phyloP scores from a whole-genome alignment of 2,888 invertebrate species.

The Sinohyriopsis cumingii region DNA sequence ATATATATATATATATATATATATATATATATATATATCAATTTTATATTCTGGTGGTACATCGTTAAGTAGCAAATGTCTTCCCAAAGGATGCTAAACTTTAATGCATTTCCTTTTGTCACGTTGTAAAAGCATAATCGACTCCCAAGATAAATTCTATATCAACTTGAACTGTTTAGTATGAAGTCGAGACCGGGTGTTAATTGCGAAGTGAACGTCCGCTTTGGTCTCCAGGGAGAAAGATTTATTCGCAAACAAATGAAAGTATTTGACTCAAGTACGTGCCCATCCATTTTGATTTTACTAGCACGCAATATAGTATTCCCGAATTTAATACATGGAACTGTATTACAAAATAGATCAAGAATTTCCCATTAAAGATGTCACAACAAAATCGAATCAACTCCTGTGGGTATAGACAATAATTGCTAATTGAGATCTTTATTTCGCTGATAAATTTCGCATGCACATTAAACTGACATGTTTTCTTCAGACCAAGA shows the following conservation, averaged over 20 bases:
- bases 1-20: no score
- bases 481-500: slow-evolving; percentile 15
- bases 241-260: slow-evolving; percentile 26
- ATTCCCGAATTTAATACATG: slow-evolving; percentile 36
- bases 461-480: slow-evolving; percentile 43
- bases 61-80: slow-evolving; percentile 14
- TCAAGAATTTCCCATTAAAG: slow-evolving; percentile 41
- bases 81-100: slow-evolving; percentile 20
- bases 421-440: slow-evolving; percentile 39
- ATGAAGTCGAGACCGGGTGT: not conserved
- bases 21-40: no score
- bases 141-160: slow-evolving; percentile 11
- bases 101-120: slow-evolving; percentile 28
- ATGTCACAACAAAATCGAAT: slow-evolving; percentile 36
- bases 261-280: slow-evolving; percentile 45
- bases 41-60: no score
- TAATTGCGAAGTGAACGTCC: slow-evolving; percentile 30
- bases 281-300: slow-evolving; percentile 40
- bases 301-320: slow-evolving; percentile 37
- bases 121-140: slow-evolving; percentile 45
- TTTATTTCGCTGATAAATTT: slow-evolving; percentile 40
- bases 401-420: slow-evolving; percentile 32
- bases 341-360: slow-evolving; percentile 43
- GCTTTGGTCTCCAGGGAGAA: slow-evolving; percentile 10
- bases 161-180: no score